Evolutionary conservation across 2,888 invertebrate genomes (phyloP), one percentile per base, ranked within the genome.

Genomic region (Cephus pygmeus): DNA sequence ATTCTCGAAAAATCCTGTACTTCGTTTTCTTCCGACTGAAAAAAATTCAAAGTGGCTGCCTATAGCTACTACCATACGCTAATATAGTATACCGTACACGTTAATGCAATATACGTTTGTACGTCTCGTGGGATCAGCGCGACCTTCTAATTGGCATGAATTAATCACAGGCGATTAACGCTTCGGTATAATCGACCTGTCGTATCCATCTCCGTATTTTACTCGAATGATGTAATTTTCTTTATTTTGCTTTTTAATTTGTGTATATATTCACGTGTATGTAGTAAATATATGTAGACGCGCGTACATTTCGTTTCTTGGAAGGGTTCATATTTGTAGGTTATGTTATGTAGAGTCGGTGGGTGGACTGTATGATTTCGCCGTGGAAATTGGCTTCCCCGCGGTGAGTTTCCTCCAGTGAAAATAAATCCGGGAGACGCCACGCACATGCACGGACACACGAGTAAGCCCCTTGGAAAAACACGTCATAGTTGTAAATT

Each of bases 401-500:
- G 56, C 15, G 56, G 56, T 56, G 56, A 56, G 56, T 56, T 56
- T 36, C 34, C 36, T 74, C 74, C 34, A 33, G 74, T 15, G 34
- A 36, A 36, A 56, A 56, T 56, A 56, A 56, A 56, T 23, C 1
- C 56, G 6, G 9, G 56, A 56, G 56, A 56, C 56, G 23, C 56
- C 56, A 56, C 23, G 56, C 56, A 56, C 56, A 56, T 56, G 23
- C 56, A 56, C 56, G 56, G 56, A 23, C 56, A 56, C 56, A 9
- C 23, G 56, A 56, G 56, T 56, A 56, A 56, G 23, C 56, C 56
- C 56, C 56, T 56, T 56, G 34, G 34, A 74, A 36, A 74, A 34
- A 36, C 74, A 36, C 74, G 74, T 74, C 74, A 74, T 74, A 74
- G 74, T 74, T 75, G 56, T 73, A 75, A 68, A 76, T 75, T 78